These are phyloP conservation scores for Mugil cephalus DNA, from an alignment of 2,113 vertebrate species.

Conservation along the genomic window DNA sequence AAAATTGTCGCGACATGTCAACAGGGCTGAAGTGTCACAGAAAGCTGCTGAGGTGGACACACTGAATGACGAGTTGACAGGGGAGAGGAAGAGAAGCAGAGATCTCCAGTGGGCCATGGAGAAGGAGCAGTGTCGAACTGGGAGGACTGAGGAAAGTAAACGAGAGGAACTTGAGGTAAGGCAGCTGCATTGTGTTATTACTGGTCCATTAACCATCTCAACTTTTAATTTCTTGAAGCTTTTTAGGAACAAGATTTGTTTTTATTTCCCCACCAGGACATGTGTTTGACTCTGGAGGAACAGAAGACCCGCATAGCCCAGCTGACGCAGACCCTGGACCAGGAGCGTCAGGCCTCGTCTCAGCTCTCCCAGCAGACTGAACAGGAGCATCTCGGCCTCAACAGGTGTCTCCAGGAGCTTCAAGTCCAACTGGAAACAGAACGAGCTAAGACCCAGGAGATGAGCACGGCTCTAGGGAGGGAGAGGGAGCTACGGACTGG, in stretches of 20 bases:
- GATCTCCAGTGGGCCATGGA: conserved; percentile 93
- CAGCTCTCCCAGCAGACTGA: conserved; percentile 87
- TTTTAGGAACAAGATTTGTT: conserved; percentile 6
- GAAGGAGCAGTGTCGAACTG: conserved; percentile 88
- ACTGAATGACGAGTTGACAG: conserved; percentile 87
- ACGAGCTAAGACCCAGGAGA: conserved; percentile 85
- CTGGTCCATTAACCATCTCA: too few relatives aligned
- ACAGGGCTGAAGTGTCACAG: conserved; percentile 89
- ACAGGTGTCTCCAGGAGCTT: conserved; percentile 86
- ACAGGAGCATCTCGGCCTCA: conserved; percentile 83
- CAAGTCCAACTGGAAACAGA: conserved; percentile 92
- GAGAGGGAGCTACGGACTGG: conserved; percentile 84
- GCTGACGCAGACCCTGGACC: conserved; percentile 86
- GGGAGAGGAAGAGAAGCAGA: conserved; percentile 88
- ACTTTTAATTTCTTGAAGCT: not conserved
- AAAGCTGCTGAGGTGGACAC: conserved; percentile 88
- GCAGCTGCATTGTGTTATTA: not conserved
- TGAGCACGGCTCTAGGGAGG: conserved; percentile 86
- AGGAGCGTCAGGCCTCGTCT: conserved; percentile 85
- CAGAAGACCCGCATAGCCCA: conserved; percentile 83
- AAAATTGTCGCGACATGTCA: conserved; percentile 14
- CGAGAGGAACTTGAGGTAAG: conserved; percentile 93
- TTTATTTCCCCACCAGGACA: conserved; percentile 82
- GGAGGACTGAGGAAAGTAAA: conserved; percentile 84
- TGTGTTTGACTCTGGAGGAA: conserved; percentile 89